Base-by-base conservation (phyloP, 2,888 invertebrate genomes). In the Theodoxus fluviatilis region DNA sequence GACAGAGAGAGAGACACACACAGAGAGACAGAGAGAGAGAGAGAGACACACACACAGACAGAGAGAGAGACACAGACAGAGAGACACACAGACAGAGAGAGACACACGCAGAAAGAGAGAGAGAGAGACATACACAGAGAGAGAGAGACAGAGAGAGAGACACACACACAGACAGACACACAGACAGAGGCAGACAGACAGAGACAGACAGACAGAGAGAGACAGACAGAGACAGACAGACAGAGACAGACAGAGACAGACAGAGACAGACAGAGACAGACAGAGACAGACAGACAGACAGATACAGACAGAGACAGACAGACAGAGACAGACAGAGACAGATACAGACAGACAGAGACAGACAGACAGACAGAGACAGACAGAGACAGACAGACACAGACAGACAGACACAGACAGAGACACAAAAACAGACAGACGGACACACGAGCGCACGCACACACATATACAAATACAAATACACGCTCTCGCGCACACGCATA, bases 71-170 rank as follows among this genome's bases (percentile, higher is more conserved):
- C 31, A 12, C 28, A 7, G 15, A 28, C 61, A 33, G 4, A 61
- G 3, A 31, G 4, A 33, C 9, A 61, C 9, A n/a, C 22, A n/a
- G 25, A 38, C n/a, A 35, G 38, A 38, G n/a, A 38, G 15, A 37
- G 37, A 63, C 15, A 63, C 18, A 33, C 9, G 12, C 12, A 63
- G 18, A 33, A 15, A 63, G n/a, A 22, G 28, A 43, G 47, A 69
- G 35, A 25, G 33, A 61, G 47, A 47, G 35, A 37, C 33, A 43
- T 33, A 47, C 25, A 38, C 22, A 61, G 49, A 49, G 38, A 25
- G 31, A 61, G 40, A 43, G 38, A 35, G 37, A 37, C 47, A 69
- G 38, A 43, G 57, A 64, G 69, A 52, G 38, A 49, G 35, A 49
- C 31, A 69, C 18, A 25, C 35, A 49, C 37, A 61, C 37, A 64